Evolutionary conservation across 2,113 vertebrate genomes (phyloP).

Genomic region (Triplophysa dalaica): DNA sequence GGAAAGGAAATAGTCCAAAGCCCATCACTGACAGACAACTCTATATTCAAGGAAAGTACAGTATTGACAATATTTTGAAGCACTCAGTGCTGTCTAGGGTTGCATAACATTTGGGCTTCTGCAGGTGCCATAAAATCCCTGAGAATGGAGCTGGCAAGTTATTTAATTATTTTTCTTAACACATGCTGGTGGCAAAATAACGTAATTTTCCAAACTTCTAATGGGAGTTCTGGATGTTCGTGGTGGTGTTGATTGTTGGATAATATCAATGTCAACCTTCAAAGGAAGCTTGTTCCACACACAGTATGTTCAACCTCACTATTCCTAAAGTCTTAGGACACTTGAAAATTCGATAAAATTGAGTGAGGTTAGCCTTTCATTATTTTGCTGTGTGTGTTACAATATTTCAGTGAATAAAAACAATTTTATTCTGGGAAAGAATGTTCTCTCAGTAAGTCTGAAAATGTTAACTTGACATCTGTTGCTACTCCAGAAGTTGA

Average conservation of each 20-base stretch:
- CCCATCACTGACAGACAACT: conserved; percentile 17
- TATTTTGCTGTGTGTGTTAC: conserved; percentile 33
- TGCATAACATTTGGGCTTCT: conserved; percentile 32
- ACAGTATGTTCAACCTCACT: conserved; percentile 29
- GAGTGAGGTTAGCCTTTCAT: conserved; percentile 33
- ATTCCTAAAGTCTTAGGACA: conserved; percentile 28
- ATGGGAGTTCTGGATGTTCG: not conserved
- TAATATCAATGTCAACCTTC: conserved; percentile 28
- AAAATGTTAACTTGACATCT: conserved; percentile 40
- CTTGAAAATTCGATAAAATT: conserved; percentile 21
- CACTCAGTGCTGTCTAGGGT: conserved; percentile 2
- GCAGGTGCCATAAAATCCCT: conserved; percentile 7
- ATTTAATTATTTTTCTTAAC: not conserved
- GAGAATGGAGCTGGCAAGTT: not conserved
- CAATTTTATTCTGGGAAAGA: conserved; percentile 42
- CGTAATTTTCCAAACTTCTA: not conserved
- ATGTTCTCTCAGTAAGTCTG: conserved; percentile 19
- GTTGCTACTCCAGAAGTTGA: conserved; percentile 13
- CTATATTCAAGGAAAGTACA: conserved; percentile 1
- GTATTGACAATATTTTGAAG: not conserved
- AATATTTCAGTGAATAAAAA: conserved; percentile 50
- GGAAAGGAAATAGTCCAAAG: conserved; percentile 11
- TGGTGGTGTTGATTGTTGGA: not conserved
- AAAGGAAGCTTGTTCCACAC: conserved; percentile 20
- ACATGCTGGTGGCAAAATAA: not conserved